Evolutionary conservation across 2,888 invertebrate species (phyloP), one percentile per base, ranked within the genome.

Genomic region (Anthophora plumipes): DNA sequence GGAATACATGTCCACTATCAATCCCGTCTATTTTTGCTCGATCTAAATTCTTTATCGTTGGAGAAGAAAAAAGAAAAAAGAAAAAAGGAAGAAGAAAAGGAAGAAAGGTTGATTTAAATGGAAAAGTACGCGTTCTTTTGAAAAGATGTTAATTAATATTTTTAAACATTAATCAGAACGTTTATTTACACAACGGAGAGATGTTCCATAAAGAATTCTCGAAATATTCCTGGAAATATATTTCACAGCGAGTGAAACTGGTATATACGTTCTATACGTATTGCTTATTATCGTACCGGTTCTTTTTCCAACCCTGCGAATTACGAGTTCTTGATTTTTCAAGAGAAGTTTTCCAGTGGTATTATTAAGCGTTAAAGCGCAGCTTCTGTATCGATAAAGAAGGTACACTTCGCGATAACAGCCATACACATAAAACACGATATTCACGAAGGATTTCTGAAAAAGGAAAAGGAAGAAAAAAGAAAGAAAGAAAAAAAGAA

Each of bases 301-400:
- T 73, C 73, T 59, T 67, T 59, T 59, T 17, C 46, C 22, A 20
- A 12, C 37, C 0, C 50, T 4, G 39, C 64, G 57, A 73, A 73
- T 48, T 37, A 54, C 67, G 52, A 60, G 77, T 61, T 67, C 66
- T 66, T 67, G 73, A 67, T 67, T 60, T 66, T 77, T 39, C 72
- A 14, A 61, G 66, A 67, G 67, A 66, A 77, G 31, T 74, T 74
- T 68, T 41, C 54, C 61, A 17, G 46, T 61, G 74, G 61, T 57
- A 68, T 57, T 74, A 74, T 78, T 75, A 78, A 75, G 75, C 57
- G 64, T 63, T 57, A 68, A 74, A 75, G 60, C 25, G 64, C 43
- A 22, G 59, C 52, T 68, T 63, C 61, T 74, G 50, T 68, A 74
- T 57, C 69, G 68, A 78, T 69, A 60, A 76, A 76, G 64, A 59